Evolutionary conservation across 2,888 invertebrate species (phyloP).

Genomic region (Caenorhabditis afra): DNA sequence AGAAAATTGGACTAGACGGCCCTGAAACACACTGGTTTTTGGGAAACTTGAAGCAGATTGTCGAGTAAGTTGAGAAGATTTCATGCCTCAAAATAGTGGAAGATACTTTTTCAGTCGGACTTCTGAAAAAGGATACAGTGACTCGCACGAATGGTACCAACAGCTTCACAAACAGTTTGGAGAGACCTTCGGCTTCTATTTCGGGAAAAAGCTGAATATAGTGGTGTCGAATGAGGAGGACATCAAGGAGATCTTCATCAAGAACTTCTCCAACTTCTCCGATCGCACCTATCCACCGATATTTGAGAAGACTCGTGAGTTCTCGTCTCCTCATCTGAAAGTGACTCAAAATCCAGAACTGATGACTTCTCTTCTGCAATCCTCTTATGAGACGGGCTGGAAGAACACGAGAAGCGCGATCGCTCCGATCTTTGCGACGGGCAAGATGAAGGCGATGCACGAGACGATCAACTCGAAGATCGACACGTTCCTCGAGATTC

Average conservation of each 20-base stretch:
- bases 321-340: background rate
- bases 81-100: no score
- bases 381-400: slow-evolving; percentile 38
- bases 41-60: slow-evolving; percentile 59
- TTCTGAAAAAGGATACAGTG: slow-evolving; percentile 47
- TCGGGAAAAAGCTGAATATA: slow-evolving; percentile 66
- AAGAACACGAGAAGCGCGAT: slow-evolving; percentile 39
- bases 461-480: slow-evolving; percentile 62
- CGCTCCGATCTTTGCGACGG: slow-evolving; percentile 49
- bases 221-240: slow-evolving; percentile 68
- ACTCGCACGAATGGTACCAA: slow-evolving; percentile 38
- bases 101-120: background rate
- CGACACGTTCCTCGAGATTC: slow-evolving; percentile 59
- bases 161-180: slow-evolving; percentile 58
- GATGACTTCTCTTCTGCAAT: slow-evolving; percentile 24
- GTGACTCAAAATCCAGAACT: slow-evolving; percentile 17
- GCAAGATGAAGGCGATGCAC: slow-evolving; percentile 65
- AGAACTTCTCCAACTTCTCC: slow-evolving; percentile 73
- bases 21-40: slow-evolving; percentile 59
- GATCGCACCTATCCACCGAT: slow-evolving; percentile 63
- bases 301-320: slow-evolving; percentile 46
- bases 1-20: slow-evolving; percentile 54
- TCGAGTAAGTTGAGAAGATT: slow-evolving; percentile 48
- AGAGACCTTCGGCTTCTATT: slow-evolving; percentile 60
- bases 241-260: slow-evolving; percentile 73